Conservation (phyloP, 2,888 invertebrate genomes). For the Tanaodytes sp. region DNA sequence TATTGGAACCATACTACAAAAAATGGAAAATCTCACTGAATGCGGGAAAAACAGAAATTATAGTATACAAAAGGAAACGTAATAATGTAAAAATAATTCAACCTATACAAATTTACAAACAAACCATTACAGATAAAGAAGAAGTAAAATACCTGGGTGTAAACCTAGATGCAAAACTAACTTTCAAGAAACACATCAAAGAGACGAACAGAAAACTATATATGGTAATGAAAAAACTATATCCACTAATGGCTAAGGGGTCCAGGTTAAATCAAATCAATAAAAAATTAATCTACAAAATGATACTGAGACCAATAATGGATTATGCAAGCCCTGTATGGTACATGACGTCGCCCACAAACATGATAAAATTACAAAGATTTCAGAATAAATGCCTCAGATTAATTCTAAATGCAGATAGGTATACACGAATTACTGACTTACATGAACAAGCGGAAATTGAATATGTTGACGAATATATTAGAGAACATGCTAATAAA, state of each 20-base stretch:
- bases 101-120: too few species aligned
- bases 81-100: too few species aligned
- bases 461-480: not conserved
- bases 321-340: conserved; percentile 10
- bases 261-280: not conserved
- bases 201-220: not conserved
- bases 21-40: not conserved
- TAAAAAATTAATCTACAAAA: conserved; percentile 8
- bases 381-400: conserved; percentile 20
- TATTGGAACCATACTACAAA: not conserved
- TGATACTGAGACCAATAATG: conserved; percentile 13
- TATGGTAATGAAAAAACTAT: not conserved
- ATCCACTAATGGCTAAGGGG: not conserved
- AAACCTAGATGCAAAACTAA: conserved; percentile 14
- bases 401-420: not conserved
- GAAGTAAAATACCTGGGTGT: conserved; percentile 10
- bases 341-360: not conserved
- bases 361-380: not conserved
- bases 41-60: not conserved
- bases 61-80: too few species aligned
- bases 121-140: too few species aligned
- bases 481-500: too few species aligned
- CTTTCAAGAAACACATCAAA: not conserved
- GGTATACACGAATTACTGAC: not conserved
- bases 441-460: not conserved